Conservation (phyloP, 2,113 vertebrate species). For the Tympanuchus pallidicinctus region DNA sequence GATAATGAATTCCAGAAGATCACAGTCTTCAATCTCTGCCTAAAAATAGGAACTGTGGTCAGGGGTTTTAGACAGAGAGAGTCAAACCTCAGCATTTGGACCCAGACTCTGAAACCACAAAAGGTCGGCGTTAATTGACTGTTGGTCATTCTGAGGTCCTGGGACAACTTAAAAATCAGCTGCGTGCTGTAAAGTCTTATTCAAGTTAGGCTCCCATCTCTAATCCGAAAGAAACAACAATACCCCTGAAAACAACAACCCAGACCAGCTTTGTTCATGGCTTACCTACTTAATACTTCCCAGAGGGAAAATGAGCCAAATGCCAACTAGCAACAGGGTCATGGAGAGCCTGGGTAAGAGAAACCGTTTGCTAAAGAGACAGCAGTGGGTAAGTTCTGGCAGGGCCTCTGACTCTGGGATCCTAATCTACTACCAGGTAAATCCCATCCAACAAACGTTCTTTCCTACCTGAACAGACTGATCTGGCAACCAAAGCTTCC, state of each 20-base stretch:
- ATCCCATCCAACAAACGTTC: constrained; percentile 61
- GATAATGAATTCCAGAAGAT: constrained; percentile 50
- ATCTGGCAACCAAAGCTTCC: constrained; percentile 32
- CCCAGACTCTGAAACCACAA: constrained; percentile 36
- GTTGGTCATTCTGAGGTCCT: constrained; percentile 57
- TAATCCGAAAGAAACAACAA: rapidly evolving
- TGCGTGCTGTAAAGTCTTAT: not conserved
- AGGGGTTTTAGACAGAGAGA: constrained; percentile 25
- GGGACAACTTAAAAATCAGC: constrained; percentile 23
- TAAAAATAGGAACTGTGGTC: constrained; percentile 29
- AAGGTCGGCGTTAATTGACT: constrained; percentile 19
- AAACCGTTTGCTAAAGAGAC: not conserved
- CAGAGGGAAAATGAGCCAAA: not conserved
- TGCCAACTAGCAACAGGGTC: not conserved
- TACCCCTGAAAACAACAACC: not conserved
- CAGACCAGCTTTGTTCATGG: not conserved
- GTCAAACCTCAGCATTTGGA: constrained; percentile 32
- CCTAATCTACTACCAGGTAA: constrained; percentile 57
- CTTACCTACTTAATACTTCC: not conserved
- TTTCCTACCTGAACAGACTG: constrained; percentile 52
- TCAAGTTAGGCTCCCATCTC: not conserved
- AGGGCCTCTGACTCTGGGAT: not conserved
- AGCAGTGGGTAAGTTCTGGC: not conserved
- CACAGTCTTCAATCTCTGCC: not conserved
- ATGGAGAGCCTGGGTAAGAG: not conserved